Conservation (phyloP, 2,113 vertebrate species). For the Stegastes partitus region DNA sequence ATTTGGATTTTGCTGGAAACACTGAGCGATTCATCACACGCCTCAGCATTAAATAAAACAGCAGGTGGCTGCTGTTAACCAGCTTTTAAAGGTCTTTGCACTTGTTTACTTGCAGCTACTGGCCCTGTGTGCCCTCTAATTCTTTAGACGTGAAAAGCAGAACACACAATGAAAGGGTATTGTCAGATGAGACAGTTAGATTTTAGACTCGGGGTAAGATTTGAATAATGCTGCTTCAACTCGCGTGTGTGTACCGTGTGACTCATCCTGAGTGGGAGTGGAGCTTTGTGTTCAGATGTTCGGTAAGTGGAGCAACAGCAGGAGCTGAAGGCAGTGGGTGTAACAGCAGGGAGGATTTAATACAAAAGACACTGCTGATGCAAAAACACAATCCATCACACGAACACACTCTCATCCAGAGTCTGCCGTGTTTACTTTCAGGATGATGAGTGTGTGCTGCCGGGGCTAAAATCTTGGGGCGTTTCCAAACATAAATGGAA, state of each 20-base stretch:
- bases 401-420: neutral
- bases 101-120: neutral
- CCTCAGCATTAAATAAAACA: no score
- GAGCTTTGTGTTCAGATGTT: conserved; percentile 24
- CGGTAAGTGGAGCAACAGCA: conserved; percentile 17
- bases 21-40: no score
- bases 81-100: neutral
- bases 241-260: neutral
- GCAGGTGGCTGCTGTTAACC: neutral
- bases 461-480: neutral
- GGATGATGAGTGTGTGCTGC: conserved; percentile 11
- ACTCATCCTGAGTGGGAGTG: conserved; percentile 35
- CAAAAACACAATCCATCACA: conserved; percentile 34
- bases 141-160: neutral
- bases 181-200: neutral
- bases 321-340: conserved; percentile 43
- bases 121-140: neutral
- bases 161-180: neutral
- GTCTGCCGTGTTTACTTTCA: conserved; percentile 7
- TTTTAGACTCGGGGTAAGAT: conserved; percentile 7
- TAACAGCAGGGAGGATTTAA: conserved; percentile 23
- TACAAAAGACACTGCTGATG: neutral
- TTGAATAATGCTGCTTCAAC: neutral
- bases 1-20: no score
- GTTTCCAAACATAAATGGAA: conserved; percentile 16